Evolutionary conservation across 2,113 vertebrate genomes (phyloP), one percentile per base, ranked within the genome.

Genomic region (Entelurus aequoreus): DNA sequence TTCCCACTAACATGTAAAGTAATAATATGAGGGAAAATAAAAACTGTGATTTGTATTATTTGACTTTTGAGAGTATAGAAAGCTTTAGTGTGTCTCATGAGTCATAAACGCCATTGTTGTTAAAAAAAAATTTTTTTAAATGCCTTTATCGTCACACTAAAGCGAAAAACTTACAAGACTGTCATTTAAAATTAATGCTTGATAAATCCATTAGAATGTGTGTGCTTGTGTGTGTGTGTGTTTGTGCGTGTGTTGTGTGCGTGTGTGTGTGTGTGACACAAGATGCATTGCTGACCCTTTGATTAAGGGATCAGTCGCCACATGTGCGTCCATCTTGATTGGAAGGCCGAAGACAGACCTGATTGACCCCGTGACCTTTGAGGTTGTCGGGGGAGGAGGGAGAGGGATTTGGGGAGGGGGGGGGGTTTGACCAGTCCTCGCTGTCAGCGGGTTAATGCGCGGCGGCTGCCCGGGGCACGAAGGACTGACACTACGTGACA

Each of bases 311-410:
- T 90, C 89, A 88, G 89, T 91, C 89, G 76, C 89, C 89, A 88
- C 89, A 89, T 93, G 90, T 93, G 91, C 92, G 90, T 94, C 93
- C 93, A 88, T 91, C 89, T 89, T 89, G 91, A 92, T 89, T 86
- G 88, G 90, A 89, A 89, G 87, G 88, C 87, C 48, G 82, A 89
- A 87, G 93, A 92, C 93, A 93, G 93, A 85, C 91, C 92, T 89
- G 93, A 92, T 94, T 94, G 94, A 97, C 95, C 95, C 89, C 1
- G 71, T 92, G 92, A 94, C 93, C 92, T 88, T 91, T 84, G 90
- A 87, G 87, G 28, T 28, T 92, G 87, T 92, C 36, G n/a, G 54
- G 38, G 54, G 15, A 38, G 1, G 40, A 42, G 40, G 40, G 19
- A 19, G 19, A 19, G 19, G 19, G 19, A 28, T 28, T 28, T 28